Percentiles rank a stretch among this genome's conserved stretches.
Conservation (phyloP, 2,797 vertebrate genomes). For the Podarcis siculus region DNA sequence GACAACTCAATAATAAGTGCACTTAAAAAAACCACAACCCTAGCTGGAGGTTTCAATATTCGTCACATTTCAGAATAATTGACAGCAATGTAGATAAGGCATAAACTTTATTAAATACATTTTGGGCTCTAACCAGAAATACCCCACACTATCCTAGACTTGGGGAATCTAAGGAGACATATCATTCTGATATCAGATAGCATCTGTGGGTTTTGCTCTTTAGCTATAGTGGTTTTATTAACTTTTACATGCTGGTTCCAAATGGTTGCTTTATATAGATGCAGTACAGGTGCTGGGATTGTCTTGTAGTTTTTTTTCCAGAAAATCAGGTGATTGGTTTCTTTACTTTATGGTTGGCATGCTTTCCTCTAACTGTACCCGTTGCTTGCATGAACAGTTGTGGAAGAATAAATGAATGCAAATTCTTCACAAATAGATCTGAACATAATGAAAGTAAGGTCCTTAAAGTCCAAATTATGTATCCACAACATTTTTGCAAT, state of each 20-base stretch:
- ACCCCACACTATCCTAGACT: neutral
- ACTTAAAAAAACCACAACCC: neutral
- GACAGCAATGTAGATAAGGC: constrained; percentile 11
- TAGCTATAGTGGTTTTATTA: constrained; percentile 2
- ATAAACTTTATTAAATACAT: neutral
- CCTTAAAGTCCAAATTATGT: neutral
- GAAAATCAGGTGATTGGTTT: constrained; percentile 71
- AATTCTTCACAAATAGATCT: constrained; percentile 74
- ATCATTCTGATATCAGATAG: neutral
- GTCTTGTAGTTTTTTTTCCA: constrained; percentile 51
- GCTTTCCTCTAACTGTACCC: constrained; percentile 69
- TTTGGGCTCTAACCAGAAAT: neutral
- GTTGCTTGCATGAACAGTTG: constrained; percentile 75
- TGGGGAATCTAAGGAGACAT: neutral
- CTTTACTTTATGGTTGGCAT: constrained; percentile 73
- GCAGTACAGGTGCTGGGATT: constrained; percentile 74
- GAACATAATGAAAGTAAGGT: constrained; percentile 44
- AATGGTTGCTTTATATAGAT: constrained; percentile 75
- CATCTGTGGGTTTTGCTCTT: neutral
- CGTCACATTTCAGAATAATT: neutral
- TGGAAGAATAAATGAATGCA: constrained; percentile 42
- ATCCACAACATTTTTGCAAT: neutral
- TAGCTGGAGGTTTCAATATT: neutral
- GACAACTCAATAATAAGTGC: neutral
- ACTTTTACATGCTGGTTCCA: constrained; percentile 77